Evolutionary conservation across 2,113 vertebrate species (phyloP).

Genomic region (human): DNA sequence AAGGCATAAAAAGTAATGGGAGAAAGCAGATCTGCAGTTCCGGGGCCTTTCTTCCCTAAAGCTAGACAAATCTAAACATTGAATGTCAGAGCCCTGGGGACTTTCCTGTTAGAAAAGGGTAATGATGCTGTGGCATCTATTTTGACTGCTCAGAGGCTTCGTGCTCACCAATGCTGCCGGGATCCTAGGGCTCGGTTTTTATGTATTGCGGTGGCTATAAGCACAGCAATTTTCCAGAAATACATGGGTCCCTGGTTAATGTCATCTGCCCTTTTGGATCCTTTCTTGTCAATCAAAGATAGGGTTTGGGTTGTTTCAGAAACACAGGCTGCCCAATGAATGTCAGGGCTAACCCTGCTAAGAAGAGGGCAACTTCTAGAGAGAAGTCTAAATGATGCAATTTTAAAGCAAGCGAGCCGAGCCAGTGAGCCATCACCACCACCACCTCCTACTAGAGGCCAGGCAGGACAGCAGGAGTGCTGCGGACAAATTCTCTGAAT

Average conservation of each 20-base stretch:
- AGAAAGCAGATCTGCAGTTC: background rate
- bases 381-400: background rate
- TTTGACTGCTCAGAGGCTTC: background rate
- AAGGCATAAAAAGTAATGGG: background rate
- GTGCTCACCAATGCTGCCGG: background rate
- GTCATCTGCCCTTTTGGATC: background rate
- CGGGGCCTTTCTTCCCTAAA: background rate
- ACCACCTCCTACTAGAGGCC: background rate
- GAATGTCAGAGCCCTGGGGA: background rate
- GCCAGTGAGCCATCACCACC: background rate
- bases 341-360: background rate
- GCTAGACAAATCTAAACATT: background rate
- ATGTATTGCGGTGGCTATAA: background rate
- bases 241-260: background rate
- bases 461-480: background rate
- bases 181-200: background rate
- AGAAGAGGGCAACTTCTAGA: background rate
- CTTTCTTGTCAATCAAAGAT: background rate
- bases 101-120: background rate
- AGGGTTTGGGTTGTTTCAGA: background rate
- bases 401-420: background rate
- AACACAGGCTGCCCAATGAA: background rate
- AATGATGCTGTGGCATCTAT: background rate
- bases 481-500: background rate
- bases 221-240: background rate